Base-by-base conservation (phyloP, 2,888 invertebrate species). In the Mesoligia furuncula region DNA sequence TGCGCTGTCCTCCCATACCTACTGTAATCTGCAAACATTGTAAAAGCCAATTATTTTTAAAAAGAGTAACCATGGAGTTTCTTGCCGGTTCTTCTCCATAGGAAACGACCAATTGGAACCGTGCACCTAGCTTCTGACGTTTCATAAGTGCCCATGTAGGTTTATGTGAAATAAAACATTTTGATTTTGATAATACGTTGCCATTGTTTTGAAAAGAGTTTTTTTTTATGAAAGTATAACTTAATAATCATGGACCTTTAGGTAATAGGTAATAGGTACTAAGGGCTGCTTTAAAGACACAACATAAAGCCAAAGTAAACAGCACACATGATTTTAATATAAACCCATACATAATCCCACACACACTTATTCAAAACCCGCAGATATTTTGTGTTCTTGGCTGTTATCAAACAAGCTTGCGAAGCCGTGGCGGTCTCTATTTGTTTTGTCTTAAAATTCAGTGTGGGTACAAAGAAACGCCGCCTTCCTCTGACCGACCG, bases 381-480 rank as follows among this genome's bases (percentile, higher is more conserved):
- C 79, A 69, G 73, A 85, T 80, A 71, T 80, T 75, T 81, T 80
- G 70, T 85, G 79, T 81, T 79, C 77, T 84, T 78, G 24, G 77
- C 64, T 67, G 80, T 77, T 70, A 81, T 80, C 79, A 83, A 84
- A 88, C 79, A 81, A 71, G 84, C 79, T 70, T 75, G 39, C 57
- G 77, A 69, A 77, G 75, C 69, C 73, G 27, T 62, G 71, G 77
- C 79, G 62, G 71, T 70, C 79, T 78, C 78, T 89, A 82, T 89
- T 89, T 89, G 80, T 87, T 81, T 88, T 86, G 61, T 69, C 79
- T 89, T 89, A 83, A 85, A 89, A 89, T 89, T 89, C 88, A 89
- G 81, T 75, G 84, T 42, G 85, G 79, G 87, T 84, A 77, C 77
- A 85, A 88, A 87, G 84, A 87, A 88, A 80, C 68, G 82, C 69